Percentiles rank a stretch among this genome's conserved stretches.
These are phyloP conservation scores for Folsomia candida DNA, from an alignment of 2,888 invertebrate species.

Conservation along the genomic window DNA sequence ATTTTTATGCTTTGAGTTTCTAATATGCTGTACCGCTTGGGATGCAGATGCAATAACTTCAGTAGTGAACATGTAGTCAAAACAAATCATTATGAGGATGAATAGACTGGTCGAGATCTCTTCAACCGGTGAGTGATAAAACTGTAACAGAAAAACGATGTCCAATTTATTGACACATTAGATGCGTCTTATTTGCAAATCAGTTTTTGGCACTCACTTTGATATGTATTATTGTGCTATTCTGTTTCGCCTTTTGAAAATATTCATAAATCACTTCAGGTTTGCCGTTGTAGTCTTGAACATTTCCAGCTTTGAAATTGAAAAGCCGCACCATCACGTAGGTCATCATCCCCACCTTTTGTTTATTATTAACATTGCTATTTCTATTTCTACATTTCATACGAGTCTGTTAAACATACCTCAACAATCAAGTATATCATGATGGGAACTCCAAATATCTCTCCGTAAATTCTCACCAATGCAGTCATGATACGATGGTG, in stretches of 20 bases:
- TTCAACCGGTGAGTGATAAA: slow-evolving; percentile 24
- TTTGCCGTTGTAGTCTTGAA: slow-evolving; percentile 6
- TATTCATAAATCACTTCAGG: slow-evolving; percentile 1
- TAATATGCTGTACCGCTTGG: slow-evolving; percentile 19
- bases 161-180: not conserved
- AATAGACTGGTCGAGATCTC: slow-evolving; percentile 11
- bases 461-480: slow-evolving; percentile 25
- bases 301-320: slow-evolving; percentile 14
- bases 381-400: not conserved
- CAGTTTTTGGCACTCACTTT: too few relatives aligned
- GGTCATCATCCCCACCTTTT: slow-evolving; percentile 24
- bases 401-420: not conserved
- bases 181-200: too few relatives aligned
- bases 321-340: slow-evolving; percentile 16
- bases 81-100: not conserved
- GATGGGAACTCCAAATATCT: slow-evolving; percentile 25
- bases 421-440: slow-evolving; percentile 19
- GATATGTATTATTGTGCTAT: not conserved
- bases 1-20: not conserved
- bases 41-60: slow-evolving; percentile 24
- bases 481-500: slow-evolving; percentile 37
- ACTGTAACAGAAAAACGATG: slow-evolving; percentile 13
- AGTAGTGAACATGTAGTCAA: slow-evolving; percentile 25
- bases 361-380: not conserved
- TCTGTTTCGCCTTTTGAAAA: too few relatives aligned